A percentile compares a stretch with the other conserved stretches of the same genome.
Conservation (phyloP, 53 echinoderm and acorn worm genomes). For the Crossaster papposus region DNA sequence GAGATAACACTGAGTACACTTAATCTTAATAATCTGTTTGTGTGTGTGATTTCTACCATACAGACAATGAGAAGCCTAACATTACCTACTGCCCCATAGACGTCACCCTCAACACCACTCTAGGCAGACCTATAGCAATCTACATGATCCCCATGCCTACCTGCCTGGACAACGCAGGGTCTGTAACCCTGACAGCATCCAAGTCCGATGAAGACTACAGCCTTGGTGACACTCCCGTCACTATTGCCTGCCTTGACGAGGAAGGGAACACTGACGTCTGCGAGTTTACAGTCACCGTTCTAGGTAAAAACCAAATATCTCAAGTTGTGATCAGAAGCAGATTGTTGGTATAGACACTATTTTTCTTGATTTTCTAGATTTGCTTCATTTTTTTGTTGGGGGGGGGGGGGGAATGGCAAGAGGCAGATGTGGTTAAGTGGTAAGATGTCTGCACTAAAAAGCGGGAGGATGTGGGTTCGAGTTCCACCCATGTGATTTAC, state of each 20-base stretch:
- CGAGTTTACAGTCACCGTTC: not conserved
- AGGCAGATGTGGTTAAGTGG: no score
- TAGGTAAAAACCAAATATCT: no score
- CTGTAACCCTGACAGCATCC: not conserved
- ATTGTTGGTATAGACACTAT: no score
- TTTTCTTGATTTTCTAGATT: no score
- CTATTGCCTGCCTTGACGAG: not conserved
- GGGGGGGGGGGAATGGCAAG: no score
- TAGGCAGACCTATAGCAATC: not conserved
- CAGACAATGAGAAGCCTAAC: slow-evolving; percentile 3
- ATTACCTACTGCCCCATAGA: not conserved
- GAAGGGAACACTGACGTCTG: not conserved
- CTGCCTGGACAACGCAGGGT: slow-evolving; percentile 1
- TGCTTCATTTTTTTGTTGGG: no score
- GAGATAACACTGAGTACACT: no score
- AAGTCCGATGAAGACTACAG: not conserved
- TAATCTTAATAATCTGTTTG: not conserved
- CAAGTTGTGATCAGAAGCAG: no score
- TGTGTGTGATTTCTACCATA: not conserved
- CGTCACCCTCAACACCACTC: not conserved
- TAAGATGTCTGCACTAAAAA: no score
- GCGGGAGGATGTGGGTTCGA: no score
- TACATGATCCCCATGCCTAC: not conserved
- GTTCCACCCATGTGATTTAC: no score
- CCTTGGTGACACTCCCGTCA: not conserved